Evolutionary conservation across 2,113 vertebrate species (phyloP), one percentile per base, ranked within the genome.

Genomic region (Galbula dea): DNA sequence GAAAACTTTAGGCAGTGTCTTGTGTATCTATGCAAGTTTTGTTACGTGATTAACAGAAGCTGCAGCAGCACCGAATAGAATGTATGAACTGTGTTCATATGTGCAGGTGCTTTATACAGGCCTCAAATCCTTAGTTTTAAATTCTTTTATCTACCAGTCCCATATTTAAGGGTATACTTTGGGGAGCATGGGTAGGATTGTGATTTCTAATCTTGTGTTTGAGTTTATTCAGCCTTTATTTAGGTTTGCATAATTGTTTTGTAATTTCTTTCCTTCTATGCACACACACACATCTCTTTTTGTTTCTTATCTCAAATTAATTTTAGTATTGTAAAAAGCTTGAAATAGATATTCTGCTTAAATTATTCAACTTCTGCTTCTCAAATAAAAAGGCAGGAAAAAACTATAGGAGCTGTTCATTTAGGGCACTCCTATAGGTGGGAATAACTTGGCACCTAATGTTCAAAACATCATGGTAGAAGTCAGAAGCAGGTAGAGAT

Each of bases 11-110:
- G 84, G 54, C 11, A 4, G 23, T 90, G 36, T 74, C 77, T 91
- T 93, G 68, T 89, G 29, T 84, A 76, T 91, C 58, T 80, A 16
- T 88, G 71, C 61, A 84, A 41, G 65, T 87, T 95, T 85, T 81
- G 34, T 69, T 89, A 87, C 18, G 51, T 81, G 87, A 59, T 83
- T n/a, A 86, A 77, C 69, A 52, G 43, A 86, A 89, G 48, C 34
- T 59, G 32, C 45, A 91, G 73, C 39, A 88, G 10, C 26, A 7
- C 37, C 54, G 81, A 91, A 79, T 81, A 75, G 96, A 95, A 96
- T 73, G 30, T 76, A 54, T 78, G 71, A 94, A 87, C 68, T 82
- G 72, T 93, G 62, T 92, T n/a, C 11, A 3, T 11, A 49, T 8
- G 6, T n/a, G 15, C 8, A 89, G 41, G n/a, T 52, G 49, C 2